These are phyloP conservation scores for Malurus leucopterus DNA, from an alignment of 2,797 vertebrate species.

Conservation along the genomic window DNA sequence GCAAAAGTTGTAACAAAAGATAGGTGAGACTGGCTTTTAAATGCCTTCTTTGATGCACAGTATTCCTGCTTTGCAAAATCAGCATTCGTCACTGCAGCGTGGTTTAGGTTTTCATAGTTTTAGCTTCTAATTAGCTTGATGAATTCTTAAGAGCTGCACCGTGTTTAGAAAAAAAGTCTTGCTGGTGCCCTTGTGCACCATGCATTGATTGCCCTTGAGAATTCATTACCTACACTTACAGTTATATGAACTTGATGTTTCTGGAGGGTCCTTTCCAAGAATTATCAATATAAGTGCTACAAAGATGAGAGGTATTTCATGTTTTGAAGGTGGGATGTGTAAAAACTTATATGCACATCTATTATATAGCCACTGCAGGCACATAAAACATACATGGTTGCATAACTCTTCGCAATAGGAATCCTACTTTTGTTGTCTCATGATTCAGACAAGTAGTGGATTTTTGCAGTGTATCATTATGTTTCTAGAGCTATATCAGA, in stretches of 20 bases:
- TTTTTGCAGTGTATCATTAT: not conserved
- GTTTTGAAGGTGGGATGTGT: not conserved
- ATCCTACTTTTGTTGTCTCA: not conserved
- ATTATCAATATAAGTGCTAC: not conserved
- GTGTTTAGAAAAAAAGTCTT: not conserved
- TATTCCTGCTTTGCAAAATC: not conserved
- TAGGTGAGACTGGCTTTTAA: not conserved
- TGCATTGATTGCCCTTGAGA: not conserved
- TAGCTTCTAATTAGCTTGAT: not conserved
- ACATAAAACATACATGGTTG: not conserved
- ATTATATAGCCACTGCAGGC: not conserved
- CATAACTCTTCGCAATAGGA: not conserved
- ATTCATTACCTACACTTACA: accelerated
- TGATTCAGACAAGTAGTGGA: not conserved
- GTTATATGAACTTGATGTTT: not conserved
- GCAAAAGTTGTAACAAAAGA: not conserved
- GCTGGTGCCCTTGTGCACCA: not conserved
- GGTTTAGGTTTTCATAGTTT: not conserved
- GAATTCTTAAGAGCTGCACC: not conserved
- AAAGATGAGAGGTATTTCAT: not conserved
- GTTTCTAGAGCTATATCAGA: not conserved
- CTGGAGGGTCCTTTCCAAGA: not conserved
- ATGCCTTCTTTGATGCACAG: not conserved
- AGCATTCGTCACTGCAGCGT: not conserved
- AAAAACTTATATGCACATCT: not conserved